Conservation (phyloP, 92 coral and sea anemone genomes). For the Actinostola sp. region DNA sequence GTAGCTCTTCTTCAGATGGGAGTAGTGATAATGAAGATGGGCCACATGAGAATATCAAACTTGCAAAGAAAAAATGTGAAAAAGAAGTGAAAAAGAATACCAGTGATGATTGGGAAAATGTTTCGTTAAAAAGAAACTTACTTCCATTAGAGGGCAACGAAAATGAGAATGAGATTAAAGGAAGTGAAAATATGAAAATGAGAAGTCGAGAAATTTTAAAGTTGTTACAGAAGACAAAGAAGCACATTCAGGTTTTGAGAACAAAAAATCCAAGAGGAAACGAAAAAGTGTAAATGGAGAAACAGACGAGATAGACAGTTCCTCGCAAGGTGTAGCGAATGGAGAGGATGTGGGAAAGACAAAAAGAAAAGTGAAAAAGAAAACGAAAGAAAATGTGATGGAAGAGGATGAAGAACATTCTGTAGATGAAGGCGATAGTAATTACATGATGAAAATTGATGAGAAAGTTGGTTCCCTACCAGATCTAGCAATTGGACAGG, state of each 20-base stretch:
- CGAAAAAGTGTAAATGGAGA: not conserved
- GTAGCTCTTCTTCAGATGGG: not conserved
- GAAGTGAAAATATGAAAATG: not conserved
- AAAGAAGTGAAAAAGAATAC: not conserved
- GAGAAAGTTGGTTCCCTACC: too few species aligned
- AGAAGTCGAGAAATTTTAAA: not conserved
- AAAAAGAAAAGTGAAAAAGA: constrained; percentile 9
- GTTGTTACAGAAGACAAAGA: too few species aligned
- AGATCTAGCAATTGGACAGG: not conserved
- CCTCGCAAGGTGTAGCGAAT: not conserved
- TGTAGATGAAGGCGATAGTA: not conserved
- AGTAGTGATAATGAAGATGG: not conserved
- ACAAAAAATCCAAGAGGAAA: not conserved
- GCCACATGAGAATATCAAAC: not conserved
- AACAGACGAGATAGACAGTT: too few species aligned
- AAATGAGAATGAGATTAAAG: not conserved
- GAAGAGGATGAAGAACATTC: not conserved
- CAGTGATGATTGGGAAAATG: not conserved
- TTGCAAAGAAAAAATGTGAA: constrained; percentile 1
- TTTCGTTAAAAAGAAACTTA: too few species aligned
- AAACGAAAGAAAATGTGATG: not conserved
- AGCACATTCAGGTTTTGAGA: not conserved
- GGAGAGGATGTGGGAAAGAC: not conserved
- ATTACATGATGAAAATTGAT: constrained; percentile 1
- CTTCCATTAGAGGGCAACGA: too few species aligned